phyloP scores from a whole-genome alignment of 2,888 invertebrate genomes.

The Tiliacea citrago region DNA sequence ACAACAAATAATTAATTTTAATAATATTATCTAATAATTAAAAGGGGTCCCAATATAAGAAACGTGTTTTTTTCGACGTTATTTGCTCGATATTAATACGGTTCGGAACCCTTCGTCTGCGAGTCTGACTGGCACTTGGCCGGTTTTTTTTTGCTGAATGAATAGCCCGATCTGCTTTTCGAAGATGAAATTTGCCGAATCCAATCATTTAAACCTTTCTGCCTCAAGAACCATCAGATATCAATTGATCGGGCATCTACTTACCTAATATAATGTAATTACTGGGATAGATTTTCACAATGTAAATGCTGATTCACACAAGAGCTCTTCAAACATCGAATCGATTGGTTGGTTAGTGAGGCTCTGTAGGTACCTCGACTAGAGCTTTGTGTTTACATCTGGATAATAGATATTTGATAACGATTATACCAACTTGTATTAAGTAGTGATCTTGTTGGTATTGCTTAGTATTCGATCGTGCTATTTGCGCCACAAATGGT shows the following conservation, averaged over 20 bases:
- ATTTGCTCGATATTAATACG: too few relatives aligned
- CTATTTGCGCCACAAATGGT: slow-evolving; percentile 10
- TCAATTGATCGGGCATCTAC: slow-evolving; percentile 29
- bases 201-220: slow-evolving; percentile 19
- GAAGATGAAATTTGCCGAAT: slow-evolving; percentile 15
- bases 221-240: slow-evolving; percentile 21
- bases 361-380: slow-evolving; percentile 9
- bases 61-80: too few relatives aligned
- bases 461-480: slow-evolving; percentile 59
- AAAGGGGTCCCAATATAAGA: too few relatives aligned
- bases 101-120: too few relatives aligned
- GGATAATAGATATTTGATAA: slow-evolving; percentile 67
- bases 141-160: not conserved
- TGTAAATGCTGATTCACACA: slow-evolving; percentile 40
- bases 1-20: too few relatives aligned
- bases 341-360: slow-evolving; percentile 50
- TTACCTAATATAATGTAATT: slow-evolving; percentile 24
- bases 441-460: slow-evolving; percentile 68
- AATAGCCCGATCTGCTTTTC: not conserved
- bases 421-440: slow-evolving; percentile 69
- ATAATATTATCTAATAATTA: too few relatives aligned
- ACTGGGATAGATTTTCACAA: slow-evolving; percentile 26
- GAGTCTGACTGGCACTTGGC: too few relatives aligned
- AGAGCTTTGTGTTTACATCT: slow-evolving; percentile 64
- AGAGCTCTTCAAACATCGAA: slow-evolving; percentile 59